Base-by-base conservation (phyloP, 2,797 vertebrate species). In the Neosalanx taihuensis region DNA sequence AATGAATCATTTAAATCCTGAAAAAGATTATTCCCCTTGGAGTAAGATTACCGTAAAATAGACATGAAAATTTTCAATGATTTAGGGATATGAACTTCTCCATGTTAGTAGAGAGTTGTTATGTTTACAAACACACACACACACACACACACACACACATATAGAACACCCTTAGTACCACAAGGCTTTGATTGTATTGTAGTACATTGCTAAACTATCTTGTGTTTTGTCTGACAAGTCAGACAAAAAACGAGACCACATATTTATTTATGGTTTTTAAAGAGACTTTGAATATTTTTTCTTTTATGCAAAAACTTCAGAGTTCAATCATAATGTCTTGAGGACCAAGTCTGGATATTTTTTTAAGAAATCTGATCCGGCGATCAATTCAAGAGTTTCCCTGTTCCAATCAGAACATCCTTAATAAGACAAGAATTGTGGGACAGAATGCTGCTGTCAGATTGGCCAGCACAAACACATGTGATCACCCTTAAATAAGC, bases 1-100 rank as follows among this genome's bases (percentile, higher is more conserved):
- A 81, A 89, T 91, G 81, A 91, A 91, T 90, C 88, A 89, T 88
- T 91, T 84, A 86, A 87, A 84, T 88, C 83, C 83, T 64, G 82
- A 79, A 83, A 89, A 89, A 83, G 78, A 89, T 83, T 79, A 81
- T 74, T 77, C 76, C 83, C 79, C 83, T 78, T 41, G 81, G 68
- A 81, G 81, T 77, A 75, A 35, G 41, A 71, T 72, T 84, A 77
- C 72, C 5, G 78, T 76, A 89, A 87, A 87, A 87, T 79, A 83
- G 80, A 87, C 85, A 87, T 79, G 78, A 84, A 84, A 86, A 81
- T 83, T 82, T 73, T 57, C 76, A 88, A 77, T 74, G 75, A 84
- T 84, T 87, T 78, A 78, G 68, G 79, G 71, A 80, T 78, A 80
- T 72, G 79, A 85, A 12, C 29, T 57, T 81, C 69, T 57, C 31